phyloP scores from a whole-genome alignment of 2,888 invertebrate genomes.

The Caenorhabditis uteleia region DNA sequence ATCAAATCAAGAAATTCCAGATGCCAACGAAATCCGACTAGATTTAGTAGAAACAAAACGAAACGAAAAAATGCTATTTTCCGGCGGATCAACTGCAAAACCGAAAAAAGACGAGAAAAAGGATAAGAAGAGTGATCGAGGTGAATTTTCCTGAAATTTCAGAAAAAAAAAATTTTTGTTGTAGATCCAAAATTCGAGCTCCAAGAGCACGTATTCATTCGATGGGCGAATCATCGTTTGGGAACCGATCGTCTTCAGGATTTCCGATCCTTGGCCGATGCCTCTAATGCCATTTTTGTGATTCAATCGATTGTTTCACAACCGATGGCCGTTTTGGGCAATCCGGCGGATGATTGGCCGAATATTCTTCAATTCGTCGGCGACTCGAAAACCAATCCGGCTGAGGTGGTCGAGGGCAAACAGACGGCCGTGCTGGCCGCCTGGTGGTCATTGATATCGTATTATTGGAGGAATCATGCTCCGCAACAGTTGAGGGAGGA shows the following conservation, averaged over 20 bases:
- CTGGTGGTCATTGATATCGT: constrained; percentile 54
- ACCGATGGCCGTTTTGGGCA: constrained; percentile 41
- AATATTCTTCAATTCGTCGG: constrained; percentile 51
- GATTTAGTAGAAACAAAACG: neutral
- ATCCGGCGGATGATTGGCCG: constrained; percentile 54
- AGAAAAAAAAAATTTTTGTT: constrained; percentile 38
- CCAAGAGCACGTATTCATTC: constrained; percentile 91
- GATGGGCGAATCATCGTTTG: constrained; percentile 79
- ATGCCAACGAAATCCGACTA: neutral
- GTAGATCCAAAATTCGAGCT: constrained; percentile 90
- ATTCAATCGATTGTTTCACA: constrained; percentile 34
- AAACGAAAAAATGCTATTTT: constrained; percentile 47
- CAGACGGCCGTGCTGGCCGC: constrained; percentile 49
- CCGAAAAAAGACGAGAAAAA: constrained; percentile 62
- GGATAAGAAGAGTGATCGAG: constrained; percentile 58
- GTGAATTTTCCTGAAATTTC: constrained; percentile 22
- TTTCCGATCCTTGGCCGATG: constrained; percentile 21
- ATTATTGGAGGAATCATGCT: constrained; percentile 49
- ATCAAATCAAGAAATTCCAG: neutral
- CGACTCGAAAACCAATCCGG: constrained; percentile 49
- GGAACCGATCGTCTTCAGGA: constrained; percentile 75
- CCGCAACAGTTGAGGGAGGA: constrained; percentile 50
- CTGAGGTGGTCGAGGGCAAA: constrained; percentile 47
- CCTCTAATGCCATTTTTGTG: constrained; percentile 30
- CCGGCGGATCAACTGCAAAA: constrained; percentile 54